Evolutionary conservation across 2,888 invertebrate species (phyloP), one percentile per base, ranked within the genome.

Genomic region (Torymus auratus): DNA sequence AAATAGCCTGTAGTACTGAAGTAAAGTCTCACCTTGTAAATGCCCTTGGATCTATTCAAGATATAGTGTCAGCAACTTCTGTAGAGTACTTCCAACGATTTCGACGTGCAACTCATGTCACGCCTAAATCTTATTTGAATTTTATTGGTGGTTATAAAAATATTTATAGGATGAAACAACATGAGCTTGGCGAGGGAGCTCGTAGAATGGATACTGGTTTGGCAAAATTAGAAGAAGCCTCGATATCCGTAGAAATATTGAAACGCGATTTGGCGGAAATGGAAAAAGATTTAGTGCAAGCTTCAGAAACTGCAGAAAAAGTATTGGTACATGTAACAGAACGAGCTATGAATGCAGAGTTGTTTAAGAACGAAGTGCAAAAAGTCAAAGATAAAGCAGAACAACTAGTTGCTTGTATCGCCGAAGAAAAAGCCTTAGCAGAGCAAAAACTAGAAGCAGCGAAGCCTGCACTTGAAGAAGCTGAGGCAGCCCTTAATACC

Each of bases 321-420:
- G 97, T 97, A 14, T 91, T 98, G 68, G 93, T 95, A 74, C 97
- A 97, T 92, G 98, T 99, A 0, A 98, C 98, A 0, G 96, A 97
- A 87, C 93, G 97, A 86, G 98, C 98, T 2, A 96, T 96, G 93
- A 98, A 98, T 91, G 98, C 99, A 0, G 98, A 99, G 92, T 95
- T 96, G 60, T 97, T 97, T 11, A 98, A 98, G 89, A 97, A 98
- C 91, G 97, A 98, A 92, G 98, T 99, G 20, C 96, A 98, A 91
- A 96, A 96, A 86, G 98, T 98, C 0, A 98, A 98, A 90, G 98
- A 98, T 91, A 98, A 97, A 90, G 98, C 99, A 0, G 98, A 99
- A 91, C 94, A 94, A 4, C 91, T 98, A 73, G 97, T 98, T 0
- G 94, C 94, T 3, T 96, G 94, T 78, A 97, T 98, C 85, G 97